Evolutionary conservation across 1,140 invertebrate genomes (phyloP).

Genomic region (Belonocnema kinseyi): DNA sequence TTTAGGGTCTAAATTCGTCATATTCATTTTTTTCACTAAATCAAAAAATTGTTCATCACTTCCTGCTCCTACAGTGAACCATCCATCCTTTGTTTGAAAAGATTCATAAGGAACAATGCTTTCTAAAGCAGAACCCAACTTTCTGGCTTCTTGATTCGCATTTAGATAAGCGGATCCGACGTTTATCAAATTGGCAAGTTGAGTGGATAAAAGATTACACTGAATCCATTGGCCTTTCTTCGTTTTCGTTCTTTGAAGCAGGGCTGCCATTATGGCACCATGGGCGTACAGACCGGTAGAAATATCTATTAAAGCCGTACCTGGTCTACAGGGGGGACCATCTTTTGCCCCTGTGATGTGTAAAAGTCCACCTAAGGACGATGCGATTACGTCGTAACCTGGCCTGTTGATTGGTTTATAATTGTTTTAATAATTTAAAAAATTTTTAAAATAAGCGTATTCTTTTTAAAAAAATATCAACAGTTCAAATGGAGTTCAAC

Average conservation of each 20-base stretch:
- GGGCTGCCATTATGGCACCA: constrained; percentile 95
- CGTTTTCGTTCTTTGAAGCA: constrained; percentile 86
- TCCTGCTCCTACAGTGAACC: constrained; percentile 89
- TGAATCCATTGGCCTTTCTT: constrained; percentile 94
- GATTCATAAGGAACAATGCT: constrained; percentile 97
- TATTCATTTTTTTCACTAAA: constrained; percentile 81
- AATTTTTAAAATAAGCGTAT: no score
- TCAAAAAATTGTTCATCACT: constrained; percentile 86
- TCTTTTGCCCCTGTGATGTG: constrained; percentile 90
- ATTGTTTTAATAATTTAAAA: no score
- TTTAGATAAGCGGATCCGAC: constrained; percentile 95
- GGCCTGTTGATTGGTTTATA: constrained; percentile 77
- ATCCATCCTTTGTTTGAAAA: constrained; percentile 88
- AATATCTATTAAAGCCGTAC: constrained; percentile 95
- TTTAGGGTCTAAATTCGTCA: constrained; percentile 81
- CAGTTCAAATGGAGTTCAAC: no score
- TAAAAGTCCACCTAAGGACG: constrained; percentile 92
- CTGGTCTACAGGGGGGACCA: constrained; percentile 90
- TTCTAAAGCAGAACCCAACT: constrained; percentile 94
- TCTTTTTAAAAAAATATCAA: no score
- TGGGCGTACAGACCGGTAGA: constrained; percentile 95
- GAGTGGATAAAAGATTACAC: constrained; percentile 94
- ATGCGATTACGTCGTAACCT: constrained; percentile 97
- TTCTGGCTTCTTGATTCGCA: constrained; percentile 83
- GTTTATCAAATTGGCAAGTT: constrained; percentile 92